Evolutionary conservation across 2,797 vertebrate species (phyloP).

Genomic region (Syncerus caffer): DNA sequence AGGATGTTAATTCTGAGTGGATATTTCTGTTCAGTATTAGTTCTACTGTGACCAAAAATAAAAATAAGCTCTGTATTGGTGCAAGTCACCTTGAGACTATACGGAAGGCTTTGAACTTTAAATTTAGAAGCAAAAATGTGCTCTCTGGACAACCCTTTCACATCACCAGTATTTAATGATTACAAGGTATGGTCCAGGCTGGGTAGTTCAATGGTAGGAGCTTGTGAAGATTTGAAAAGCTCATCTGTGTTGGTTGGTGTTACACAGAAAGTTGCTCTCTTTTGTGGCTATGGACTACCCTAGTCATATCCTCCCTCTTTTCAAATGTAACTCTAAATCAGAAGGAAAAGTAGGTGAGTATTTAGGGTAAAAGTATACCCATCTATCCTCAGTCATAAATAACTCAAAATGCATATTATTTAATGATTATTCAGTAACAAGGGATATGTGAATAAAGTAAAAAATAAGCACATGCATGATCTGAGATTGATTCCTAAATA

Average conservation of each 20-base stretch:
- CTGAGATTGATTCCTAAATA: constrained; percentile 27
- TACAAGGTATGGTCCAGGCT: not conserved
- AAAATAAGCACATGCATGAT: not conserved
- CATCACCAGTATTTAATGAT: constrained; percentile 6
- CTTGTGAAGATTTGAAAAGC: constrained; percentile 32
- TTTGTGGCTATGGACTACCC: not conserved
- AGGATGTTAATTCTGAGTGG: not conserved
- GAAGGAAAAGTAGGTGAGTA: not conserved
- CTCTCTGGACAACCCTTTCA: not conserved
- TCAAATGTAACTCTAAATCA: not conserved
- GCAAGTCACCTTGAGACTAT: not conserved
- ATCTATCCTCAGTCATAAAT: not conserved
- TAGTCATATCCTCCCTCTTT: not conserved
- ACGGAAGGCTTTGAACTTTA: constrained; percentile 26
- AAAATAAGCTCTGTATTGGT: constrained; percentile 44
- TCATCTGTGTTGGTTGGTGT: not conserved
- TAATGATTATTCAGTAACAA: constrained; percentile 19
- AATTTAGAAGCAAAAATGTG: not conserved
- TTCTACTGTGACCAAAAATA: constrained; percentile 23
- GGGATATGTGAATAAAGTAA: constrained; percentile 28
- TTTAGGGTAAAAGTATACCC: not conserved
- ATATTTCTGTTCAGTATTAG: not conserved
- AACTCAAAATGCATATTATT: constrained; percentile 23
- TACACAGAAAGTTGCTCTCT: not conserved
- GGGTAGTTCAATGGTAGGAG: not conserved